Evolutionary conservation across 2,797 vertebrate species (phyloP).

Genomic region (Halcyon leucocephala): DNA sequence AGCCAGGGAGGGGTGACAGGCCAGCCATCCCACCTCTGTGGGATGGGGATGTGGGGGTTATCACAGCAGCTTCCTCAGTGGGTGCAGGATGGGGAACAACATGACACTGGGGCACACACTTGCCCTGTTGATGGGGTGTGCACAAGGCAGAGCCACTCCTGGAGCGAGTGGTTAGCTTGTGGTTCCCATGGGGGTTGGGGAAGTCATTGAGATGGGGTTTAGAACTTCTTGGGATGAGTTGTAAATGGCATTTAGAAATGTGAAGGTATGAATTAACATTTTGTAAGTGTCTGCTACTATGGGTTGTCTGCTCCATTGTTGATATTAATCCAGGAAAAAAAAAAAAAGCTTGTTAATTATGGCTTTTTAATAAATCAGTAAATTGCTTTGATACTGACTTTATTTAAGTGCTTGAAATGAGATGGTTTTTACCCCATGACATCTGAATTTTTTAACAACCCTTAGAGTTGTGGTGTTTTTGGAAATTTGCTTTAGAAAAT

Average conservation of each 20-base stretch:
- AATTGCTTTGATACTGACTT: neutral
- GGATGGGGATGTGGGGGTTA: rapidly evolving
- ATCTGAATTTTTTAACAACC: neutral
- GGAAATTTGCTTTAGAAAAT: neutral
- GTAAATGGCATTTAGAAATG: neutral
- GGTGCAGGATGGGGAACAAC: rapidly evolving
- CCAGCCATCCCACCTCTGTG: neutral
- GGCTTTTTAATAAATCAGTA: neutral
- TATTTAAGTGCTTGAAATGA: neutral
- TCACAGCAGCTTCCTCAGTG: neutral
- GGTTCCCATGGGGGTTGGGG: neutral
- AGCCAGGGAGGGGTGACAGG: neutral
- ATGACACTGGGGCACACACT: neutral
- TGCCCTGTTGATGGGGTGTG: too few species aligned
- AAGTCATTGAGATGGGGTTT: neutral
- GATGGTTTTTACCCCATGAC: neutral
- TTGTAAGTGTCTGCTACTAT: neutral
- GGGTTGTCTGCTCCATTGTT: neutral
- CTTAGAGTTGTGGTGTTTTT: neutral
- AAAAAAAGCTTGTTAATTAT: neutral
- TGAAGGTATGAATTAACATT: neutral
- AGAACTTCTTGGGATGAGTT: neutral
- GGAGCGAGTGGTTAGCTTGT: neutral
- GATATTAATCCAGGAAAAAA: too few species aligned
- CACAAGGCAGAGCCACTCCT: neutral